Percentiles rank a stretch among this genome's conserved stretches.
Conservation (phyloP, 2,113 vertebrate genomes). For the Megatriorchis doriae region DNA sequence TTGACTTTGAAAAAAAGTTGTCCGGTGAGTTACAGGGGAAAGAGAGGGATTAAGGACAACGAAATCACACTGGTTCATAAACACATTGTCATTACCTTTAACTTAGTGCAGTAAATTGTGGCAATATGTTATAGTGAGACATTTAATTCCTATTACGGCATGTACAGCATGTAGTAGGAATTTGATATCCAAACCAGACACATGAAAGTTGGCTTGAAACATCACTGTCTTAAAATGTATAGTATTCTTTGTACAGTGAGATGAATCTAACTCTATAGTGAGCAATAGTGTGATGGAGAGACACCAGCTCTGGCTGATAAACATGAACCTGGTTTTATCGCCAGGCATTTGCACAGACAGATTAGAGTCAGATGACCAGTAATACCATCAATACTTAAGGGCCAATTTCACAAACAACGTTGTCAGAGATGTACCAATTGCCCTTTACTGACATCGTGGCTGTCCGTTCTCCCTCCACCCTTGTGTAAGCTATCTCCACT, state of each 20-base stretch:
- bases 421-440: not conserved
- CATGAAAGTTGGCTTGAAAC: not conserved
- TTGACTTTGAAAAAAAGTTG: not conserved
- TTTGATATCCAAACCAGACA: conserved; percentile 27
- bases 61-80: conserved; percentile 1
- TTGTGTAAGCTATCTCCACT: not conserved
- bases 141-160: not conserved
- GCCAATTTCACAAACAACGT: not conserved
- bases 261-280: not conserved
- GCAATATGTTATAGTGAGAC: not conserved
- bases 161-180: not conserved
- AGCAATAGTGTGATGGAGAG: not conserved
- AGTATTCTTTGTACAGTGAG: not conserved
- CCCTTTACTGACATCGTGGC: not conserved
- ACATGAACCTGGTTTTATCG: not conserved
- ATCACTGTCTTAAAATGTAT: not conserved
- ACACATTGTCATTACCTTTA: not conserved
- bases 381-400: not conserved
- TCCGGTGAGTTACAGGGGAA: not conserved
- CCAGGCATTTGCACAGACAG: not conserved
- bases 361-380: not conserved
- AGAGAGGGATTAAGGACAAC: not conserved
- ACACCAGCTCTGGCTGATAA: not conserved
- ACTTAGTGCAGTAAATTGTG: not conserved
- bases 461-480: not conserved